Evolutionary conservation across 64 coral and sea anemone genomes (phyloP).

Genomic region (Montipora cactus): DNA sequence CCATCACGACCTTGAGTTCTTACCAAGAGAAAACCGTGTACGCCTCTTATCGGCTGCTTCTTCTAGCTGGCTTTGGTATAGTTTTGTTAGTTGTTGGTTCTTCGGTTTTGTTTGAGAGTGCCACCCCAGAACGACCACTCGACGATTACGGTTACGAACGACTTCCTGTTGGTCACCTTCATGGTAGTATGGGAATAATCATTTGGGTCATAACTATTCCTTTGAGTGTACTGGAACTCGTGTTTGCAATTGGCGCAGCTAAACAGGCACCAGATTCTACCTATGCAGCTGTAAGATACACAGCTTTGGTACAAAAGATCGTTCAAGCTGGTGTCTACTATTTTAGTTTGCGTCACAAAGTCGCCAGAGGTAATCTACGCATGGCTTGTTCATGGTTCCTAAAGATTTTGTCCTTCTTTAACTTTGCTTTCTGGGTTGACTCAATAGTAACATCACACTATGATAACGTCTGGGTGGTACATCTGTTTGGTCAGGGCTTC

Average conservation of each 20-base stretch:
- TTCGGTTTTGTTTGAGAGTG: slow-evolving; percentile 65
- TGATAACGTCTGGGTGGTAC: slow-evolving; percentile 68
- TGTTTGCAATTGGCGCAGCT: slow-evolving; percentile 83
- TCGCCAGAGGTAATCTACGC: slow-evolving; percentile 60
- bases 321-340: slow-evolving; percentile 77
- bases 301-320: slow-evolving; percentile 69
- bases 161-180: slow-evolving; percentile 66
- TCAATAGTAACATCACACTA: slow-evolving; percentile 65
- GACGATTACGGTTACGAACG: slow-evolving; percentile 42
- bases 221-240: slow-evolving; percentile 68
- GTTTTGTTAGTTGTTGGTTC: slow-evolving; percentile 33
- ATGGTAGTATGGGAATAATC: slow-evolving; percentile 75
- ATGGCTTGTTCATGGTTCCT: slow-evolving; percentile 89
- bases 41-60: slow-evolving; percentile 42
- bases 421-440: slow-evolving; percentile 91
- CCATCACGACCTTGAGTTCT: slow-evolving; percentile 78
- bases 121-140: slow-evolving; percentile 14
- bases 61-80: slow-evolving; percentile 44
- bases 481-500: slow-evolving; percentile 78
- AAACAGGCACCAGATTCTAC: slow-evolving; percentile 33
- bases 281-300: slow-evolving; percentile 67
- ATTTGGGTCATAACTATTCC: slow-evolving; percentile 85
- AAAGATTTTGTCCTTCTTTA: slow-evolving; percentile 81
- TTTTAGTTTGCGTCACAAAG: slow-evolving; percentile 87
- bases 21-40: slow-evolving; percentile 50